Base-by-base conservation (phyloP, 1,140 invertebrate genomes). In the Stratiolaelaps scimitus region DNA sequence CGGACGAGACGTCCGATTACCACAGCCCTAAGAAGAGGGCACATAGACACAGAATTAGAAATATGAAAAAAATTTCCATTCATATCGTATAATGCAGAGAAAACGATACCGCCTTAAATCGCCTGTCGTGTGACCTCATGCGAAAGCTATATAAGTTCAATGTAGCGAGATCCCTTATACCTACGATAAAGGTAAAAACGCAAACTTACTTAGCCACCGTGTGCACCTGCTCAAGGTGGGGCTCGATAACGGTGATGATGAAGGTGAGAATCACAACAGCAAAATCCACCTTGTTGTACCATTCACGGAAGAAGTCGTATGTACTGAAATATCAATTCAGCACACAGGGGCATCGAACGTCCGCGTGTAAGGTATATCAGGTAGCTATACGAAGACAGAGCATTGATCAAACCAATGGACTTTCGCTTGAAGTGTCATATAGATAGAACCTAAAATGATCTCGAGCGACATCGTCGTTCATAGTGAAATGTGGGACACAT, bases 271-370 rank as follows among this genome's bases (percentile, higher is more conserved):
- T 64, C 1, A 80, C 75, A 34, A 80, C 72, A n/a, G 75, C 70
- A 68, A 76, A 74, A 70, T 80, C 79, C 15, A 78, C 68, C 5
- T 74, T 68, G 69, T 80, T 78, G 69, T 76, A 73, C 72, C 76
- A 76, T 64, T 73, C 73, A 66, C 70, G 69, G 69, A 79, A 79
- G 68, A 76, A 77, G 19, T 68, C 43, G 19, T 67, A 66, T 0
- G 68, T 60, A 13, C 74, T 76, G 67, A 69, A 71, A 68, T n/a
- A n/a, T n/a, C n/a, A n/a, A n/a, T n/a, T n/a, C n/a, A n/a, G n/a
- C n/a, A n/a, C n/a, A n/a, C n/a, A n/a, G n/a, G n/a, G n/a, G n/a
- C n/a, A n/a, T n/a, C n/a, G n/a, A n/a, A n/a, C n/a, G n/a, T n/a
- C n/a, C n/a, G n/a, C n/a, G n/a, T n/a, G n/a, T n/a, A n/a, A n/a